Evolutionary conservation across 2,888 invertebrate species (phyloP).

Genomic region (Acutogordius australiensis): DNA sequence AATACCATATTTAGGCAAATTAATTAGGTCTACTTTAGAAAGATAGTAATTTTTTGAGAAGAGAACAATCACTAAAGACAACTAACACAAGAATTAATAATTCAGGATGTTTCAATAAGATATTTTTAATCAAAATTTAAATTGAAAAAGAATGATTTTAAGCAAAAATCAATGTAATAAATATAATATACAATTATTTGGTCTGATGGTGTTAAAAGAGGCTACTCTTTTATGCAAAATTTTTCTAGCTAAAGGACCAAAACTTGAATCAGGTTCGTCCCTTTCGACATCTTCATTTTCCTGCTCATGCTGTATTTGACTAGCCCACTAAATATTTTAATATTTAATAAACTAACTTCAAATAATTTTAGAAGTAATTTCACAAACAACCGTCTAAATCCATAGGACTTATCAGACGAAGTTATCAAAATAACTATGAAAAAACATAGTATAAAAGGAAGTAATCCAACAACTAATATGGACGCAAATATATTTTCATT

Average conservation of each 20-base stretch:
- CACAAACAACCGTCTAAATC: not conserved
- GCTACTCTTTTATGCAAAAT: no score
- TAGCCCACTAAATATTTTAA: slow-evolving; percentile 8
- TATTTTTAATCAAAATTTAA: no score
- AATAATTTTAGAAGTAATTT: not conserved
- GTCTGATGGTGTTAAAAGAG: no score
- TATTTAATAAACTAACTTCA: slow-evolving; percentile 2
- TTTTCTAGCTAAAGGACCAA: no score
- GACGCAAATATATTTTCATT: not conserved
- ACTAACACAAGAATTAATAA: no score
- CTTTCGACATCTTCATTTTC: not conserved
- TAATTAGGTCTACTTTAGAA: no score
- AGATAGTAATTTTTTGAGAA: no score
- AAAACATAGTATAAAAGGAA: not conserved
- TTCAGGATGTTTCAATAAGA: no score
- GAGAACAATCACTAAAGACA: no score
- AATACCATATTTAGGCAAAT: no score
- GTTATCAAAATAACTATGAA: slow-evolving; percentile 1
- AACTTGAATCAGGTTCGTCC: not conserved
- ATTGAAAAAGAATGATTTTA: no score
- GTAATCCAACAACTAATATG: not conserved
- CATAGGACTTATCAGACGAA: slow-evolving; percentile 7
- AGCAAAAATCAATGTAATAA: no score
- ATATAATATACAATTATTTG: not conserved
- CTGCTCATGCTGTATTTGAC: not conserved